Percentiles rank a stretch among this genome's conserved stretches.
These are phyloP conservation scores for Lysandra coridon DNA, from an alignment of 2,888 invertebrate species.

Conservation along the genomic window DNA sequence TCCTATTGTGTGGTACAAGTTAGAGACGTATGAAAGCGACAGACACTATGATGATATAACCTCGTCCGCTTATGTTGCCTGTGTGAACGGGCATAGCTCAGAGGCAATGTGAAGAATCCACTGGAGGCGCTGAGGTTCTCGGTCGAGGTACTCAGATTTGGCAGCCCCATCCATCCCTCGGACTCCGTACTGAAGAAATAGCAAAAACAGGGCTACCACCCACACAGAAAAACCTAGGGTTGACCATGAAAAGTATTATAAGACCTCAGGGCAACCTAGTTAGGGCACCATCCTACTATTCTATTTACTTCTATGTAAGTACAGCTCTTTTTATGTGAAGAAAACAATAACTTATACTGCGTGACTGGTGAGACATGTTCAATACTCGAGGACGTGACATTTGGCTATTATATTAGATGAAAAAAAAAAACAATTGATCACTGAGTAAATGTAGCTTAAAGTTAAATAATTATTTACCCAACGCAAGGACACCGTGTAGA, in stretches of 20 bases:
- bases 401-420: too few relatives aligned
- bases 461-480: too few relatives aligned
- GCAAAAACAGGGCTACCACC: constrained; percentile 34
- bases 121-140: constrained; percentile 83
- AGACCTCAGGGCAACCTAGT: background rate
- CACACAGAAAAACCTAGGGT: background rate
- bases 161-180: constrained; percentile 63
- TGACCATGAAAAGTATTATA: background rate
- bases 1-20: background rate
- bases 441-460: too few relatives aligned
- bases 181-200: constrained; percentile 60
- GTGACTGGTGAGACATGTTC: too few relatives aligned
- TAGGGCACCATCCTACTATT: background rate
- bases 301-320: background rate
- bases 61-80: constrained; percentile 90
- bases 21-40: constrained; percentile 44
- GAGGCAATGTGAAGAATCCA: constrained; percentile 85
- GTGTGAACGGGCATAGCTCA: constrained; percentile 89
- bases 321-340: too few relatives aligned
- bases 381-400: too few relatives aligned
- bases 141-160: constrained; percentile 81
- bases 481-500: too few relatives aligned
- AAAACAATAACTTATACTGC: too few relatives aligned
- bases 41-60: constrained; percentile 56
- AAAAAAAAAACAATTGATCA: too few relatives aligned